phyloP scores from a whole-genome alignment of 92 coral and sea anemone genomes.

The Pocillopora grandis region DNA sequence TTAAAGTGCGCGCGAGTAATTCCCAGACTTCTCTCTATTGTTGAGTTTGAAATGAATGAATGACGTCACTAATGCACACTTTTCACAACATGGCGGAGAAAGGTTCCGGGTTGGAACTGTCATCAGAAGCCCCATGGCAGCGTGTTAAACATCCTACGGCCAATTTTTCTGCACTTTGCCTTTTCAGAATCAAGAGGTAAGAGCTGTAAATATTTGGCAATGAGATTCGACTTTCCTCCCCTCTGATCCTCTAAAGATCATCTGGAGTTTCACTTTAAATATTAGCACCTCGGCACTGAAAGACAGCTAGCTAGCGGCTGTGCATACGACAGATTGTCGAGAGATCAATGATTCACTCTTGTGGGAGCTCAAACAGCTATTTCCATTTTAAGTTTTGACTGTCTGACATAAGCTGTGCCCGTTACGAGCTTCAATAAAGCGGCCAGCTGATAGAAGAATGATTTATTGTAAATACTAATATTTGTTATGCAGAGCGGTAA shows the following conservation, averaged over 20 bases:
- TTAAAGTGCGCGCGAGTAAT: too few species aligned
- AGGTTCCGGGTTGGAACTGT: neutral
- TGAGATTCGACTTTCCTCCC: neutral
- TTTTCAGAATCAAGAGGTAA: conserved; percentile 42
- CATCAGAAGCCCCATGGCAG: conserved; percentile 22
- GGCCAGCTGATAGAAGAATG: too few species aligned
- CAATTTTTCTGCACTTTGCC: conserved; percentile 40
- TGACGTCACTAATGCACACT: conserved; percentile 19
- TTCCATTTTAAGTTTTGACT: too few species aligned
- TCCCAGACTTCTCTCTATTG: conserved; percentile 1
- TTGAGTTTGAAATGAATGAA: neutral
- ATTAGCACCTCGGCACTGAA: too few species aligned
- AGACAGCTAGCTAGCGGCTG: too few species aligned
- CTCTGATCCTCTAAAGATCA: neutral
- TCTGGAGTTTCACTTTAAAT: neutral
- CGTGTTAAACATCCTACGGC: conserved; percentile 14
- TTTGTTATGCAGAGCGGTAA: too few species aligned
- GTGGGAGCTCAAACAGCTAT: too few species aligned
- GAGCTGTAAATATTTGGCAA: neutral
- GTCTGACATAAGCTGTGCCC: too few species aligned
- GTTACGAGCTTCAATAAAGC: too few species aligned
- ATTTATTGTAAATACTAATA: too few species aligned
- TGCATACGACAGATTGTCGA: too few species aligned
- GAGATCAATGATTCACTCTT: too few species aligned
- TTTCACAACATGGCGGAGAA: conserved; percentile 5